Evolutionary conservation across 2,888 invertebrate genomes (phyloP), one percentile per base, ranked within the genome.

Genomic region (Ichneumoninae sp.): DNA sequence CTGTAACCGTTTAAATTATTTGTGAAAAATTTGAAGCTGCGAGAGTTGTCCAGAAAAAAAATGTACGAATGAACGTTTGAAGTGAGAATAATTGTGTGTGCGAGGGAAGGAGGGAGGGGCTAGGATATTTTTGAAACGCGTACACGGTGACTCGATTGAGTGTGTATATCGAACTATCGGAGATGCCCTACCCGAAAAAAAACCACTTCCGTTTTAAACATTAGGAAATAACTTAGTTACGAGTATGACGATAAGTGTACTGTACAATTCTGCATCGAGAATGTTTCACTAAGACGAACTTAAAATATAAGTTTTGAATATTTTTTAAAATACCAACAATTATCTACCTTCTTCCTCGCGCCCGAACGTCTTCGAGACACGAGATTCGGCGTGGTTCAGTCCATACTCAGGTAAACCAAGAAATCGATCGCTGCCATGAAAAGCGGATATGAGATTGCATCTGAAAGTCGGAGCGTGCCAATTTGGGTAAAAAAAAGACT

Each of bases 281-380:
- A 90, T 91, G 77, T 91, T 91, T 90, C 91, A 87, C 83, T 90
- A 88, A 91, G 92, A 91, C 90, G 89, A 47, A 91, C 88, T 89
- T 92, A 91, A 93, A 93, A 93, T 93, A 93, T 93, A 93, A 93
- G 93, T 93, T 93, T 93, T 93, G 91, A 93, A 92, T 93, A 93
- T 93, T 93, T 93, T 93, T 93, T 92, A 92, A 90, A 92, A 91
- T 86, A 90, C 85, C 84, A 81, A 81, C 40, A 74, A 77, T 78
- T 76, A 83, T 83, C 75, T 75, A 84, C 82, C 81, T 68, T 80
- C 36, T 79, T 77, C 82, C 81, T 70, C 19, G 33, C 68, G 66
- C 47, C 81, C 81, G 50, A 44, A 66, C 54, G 36, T 13, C 33
- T 22, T 66, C 44, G 30, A 60, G 77, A 30, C 8, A 50, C 3